These are phyloP conservation scores for Petrocephalus sullivani DNA, from an alignment of 2,797 vertebrate genomes.

Conservation along the genomic window DNA sequence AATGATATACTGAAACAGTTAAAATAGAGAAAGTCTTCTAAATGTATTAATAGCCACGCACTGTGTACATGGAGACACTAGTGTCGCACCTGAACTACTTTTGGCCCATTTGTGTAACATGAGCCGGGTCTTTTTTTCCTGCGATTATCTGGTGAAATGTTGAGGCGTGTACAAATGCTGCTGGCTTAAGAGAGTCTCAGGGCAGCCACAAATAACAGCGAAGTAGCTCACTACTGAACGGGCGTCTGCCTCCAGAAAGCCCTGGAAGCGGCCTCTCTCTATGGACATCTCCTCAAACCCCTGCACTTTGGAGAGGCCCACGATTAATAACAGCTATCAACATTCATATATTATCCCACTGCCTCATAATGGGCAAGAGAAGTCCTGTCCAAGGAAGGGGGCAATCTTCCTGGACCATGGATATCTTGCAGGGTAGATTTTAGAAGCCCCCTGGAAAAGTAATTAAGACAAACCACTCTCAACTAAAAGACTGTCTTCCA, in stretches of 20 bases:
- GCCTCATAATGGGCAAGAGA: slow-evolving; percentile 37
- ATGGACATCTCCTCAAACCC: slow-evolving; percentile 54
- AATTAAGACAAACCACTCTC: slow-evolving; percentile 52
- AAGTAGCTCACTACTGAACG: slow-evolving; percentile 48
- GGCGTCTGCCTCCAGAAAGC: slow-evolving; percentile 53
- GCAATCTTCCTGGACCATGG: slow-evolving; percentile 43
- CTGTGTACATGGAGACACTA: neutral
- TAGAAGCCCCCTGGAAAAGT: slow-evolving; percentile 55
- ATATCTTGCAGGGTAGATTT: slow-evolving; percentile 35
- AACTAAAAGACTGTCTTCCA: slow-evolving; percentile 45
- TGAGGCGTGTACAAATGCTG: slow-evolving; percentile 61
- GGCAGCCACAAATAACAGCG: slow-evolving; percentile 60
- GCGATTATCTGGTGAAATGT: slow-evolving; percentile 64
- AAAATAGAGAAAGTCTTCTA: neutral
- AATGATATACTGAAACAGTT: neutral
- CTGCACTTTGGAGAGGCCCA: slow-evolving; percentile 38
- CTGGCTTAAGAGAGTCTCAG: slow-evolving; percentile 57
- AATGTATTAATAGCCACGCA: neutral
- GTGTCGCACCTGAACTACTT: slow-evolving; percentile 1
- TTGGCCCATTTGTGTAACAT: slow-evolving; percentile 43
- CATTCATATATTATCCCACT: slow-evolving; percentile 56
- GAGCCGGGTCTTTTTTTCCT: slow-evolving; percentile 46
- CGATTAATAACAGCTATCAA: slow-evolving; percentile 60
- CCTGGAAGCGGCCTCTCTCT: slow-evolving; percentile 51
- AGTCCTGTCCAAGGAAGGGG: slow-evolving; percentile 45